A percentile compares a stretch with the other conserved stretches of the same genome.
phyloP scores from a whole-genome alignment of 2,113 vertebrate genomes.

The Triplophysa siluroides region DNA sequence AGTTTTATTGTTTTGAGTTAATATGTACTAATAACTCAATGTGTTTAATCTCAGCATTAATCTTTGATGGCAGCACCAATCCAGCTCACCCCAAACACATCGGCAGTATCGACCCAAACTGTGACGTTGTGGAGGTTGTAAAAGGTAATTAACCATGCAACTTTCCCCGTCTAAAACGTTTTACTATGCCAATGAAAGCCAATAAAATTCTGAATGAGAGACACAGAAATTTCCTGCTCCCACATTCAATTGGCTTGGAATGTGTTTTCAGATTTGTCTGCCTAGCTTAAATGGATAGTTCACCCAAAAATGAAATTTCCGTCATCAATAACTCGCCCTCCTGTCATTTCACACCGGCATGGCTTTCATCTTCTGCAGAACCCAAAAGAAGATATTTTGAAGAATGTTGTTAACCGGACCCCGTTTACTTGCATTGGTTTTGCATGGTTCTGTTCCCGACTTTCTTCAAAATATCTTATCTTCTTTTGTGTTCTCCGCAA shows the following conservation, averaged over 20 bases:
- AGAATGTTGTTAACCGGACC: no score
- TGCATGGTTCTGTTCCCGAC: no score
- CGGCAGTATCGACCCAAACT: conserved; percentile 95
- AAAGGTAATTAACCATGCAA: conserved; percentile 77
- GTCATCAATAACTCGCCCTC: no score
- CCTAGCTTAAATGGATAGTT: background rate
- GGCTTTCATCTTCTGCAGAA: no score
- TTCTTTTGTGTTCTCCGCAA: no score
- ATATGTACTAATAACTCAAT: background rate
- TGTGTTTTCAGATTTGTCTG: background rate
- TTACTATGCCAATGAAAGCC: background rate
- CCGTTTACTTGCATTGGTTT: no score
- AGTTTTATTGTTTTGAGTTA: no score
- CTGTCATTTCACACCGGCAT: no score
- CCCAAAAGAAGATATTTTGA: no score
- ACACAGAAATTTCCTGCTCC: background rate
- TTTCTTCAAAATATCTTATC: no score
- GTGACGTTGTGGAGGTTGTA: conserved; percentile 90
- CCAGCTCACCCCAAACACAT: conserved; percentile 92
- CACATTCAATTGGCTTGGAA: background rate
- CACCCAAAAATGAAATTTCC: no score
- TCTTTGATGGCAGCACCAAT: conserved; percentile 87
- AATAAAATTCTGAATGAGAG: background rate
- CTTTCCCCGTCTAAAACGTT: background rate
- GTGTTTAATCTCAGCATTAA: conserved; percentile 77